Percentiles rank a stretch among this genome's conserved stretches.
Conservation (phyloP, 2,888 invertebrate species). For the Hetaerina titia region DNA sequence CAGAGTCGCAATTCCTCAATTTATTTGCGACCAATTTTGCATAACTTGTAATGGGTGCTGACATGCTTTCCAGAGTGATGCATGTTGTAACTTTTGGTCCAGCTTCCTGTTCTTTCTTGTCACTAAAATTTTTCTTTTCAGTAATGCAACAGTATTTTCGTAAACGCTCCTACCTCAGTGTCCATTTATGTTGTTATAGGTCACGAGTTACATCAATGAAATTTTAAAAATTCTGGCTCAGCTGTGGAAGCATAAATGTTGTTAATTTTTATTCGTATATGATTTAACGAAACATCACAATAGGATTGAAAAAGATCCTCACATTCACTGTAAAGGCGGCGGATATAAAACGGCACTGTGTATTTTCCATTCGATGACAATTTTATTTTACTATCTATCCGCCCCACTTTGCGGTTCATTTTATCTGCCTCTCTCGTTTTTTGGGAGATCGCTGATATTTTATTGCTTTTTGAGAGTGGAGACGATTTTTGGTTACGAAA, state of each 20-base stretch:
- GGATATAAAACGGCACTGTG: background rate
- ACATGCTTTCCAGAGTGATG: too few species aligned
- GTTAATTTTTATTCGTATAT: background rate
- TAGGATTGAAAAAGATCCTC: background rate
- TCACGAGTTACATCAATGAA: background rate
- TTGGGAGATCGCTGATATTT: background rate
- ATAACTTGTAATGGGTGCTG: too few species aligned
- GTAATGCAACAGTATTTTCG: background rate
- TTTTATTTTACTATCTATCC: background rate
- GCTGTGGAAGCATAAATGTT: background rate
- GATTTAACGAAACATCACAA: background rate
- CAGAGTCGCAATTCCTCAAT: too few species aligned
- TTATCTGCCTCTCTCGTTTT: background rate
- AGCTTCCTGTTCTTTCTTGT: background rate
- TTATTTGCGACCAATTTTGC: too few species aligned
- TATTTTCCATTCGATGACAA: background rate
- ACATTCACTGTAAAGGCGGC: background rate
- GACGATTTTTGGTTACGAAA: constrained; percentile 49
- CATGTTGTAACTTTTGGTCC: background rate
- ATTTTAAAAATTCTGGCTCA: background rate
- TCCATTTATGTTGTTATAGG: background rate
- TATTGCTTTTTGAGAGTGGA: constrained; percentile 38
- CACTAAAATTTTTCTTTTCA: background rate
- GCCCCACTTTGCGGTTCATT: background rate
- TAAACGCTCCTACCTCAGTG: background rate